A percentile compares a stretch with the other conserved stretches of the same genome.
phyloP scores from a whole-genome alignment of 2,113 vertebrate genomes.

The Myrmophylax atrothorax region DNA sequence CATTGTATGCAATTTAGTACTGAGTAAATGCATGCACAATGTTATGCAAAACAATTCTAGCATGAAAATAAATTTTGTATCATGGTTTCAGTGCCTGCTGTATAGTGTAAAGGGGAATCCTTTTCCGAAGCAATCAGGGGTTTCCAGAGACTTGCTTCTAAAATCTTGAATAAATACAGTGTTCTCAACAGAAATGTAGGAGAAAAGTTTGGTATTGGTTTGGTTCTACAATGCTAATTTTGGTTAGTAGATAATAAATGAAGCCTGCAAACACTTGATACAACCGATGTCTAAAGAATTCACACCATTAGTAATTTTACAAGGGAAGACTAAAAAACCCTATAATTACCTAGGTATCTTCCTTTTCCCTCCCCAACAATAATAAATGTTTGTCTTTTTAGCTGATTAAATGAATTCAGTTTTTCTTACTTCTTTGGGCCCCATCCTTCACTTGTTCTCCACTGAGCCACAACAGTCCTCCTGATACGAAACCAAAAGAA shows the following conservation, averaged over 20 bases:
- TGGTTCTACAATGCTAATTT: constrained; percentile 78
- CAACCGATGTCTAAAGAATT: constrained; percentile 72
- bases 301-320: constrained; percentile 70
- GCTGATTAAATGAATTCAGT: constrained; percentile 72
- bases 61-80: constrained; percentile 99
- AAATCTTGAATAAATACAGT: constrained; percentile 79
- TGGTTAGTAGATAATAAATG: constrained; percentile 69
- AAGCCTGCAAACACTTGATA: constrained; percentile 79
- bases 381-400: constrained; percentile 83
- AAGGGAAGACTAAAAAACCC: constrained; percentile 71
- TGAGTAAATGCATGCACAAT: constrained; percentile 96
- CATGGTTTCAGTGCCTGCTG: constrained; percentile 81
- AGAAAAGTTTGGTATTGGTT: constrained; percentile 79
- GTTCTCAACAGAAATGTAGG: constrained; percentile 79
- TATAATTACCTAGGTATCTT: constrained; percentile 61
- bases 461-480: background rate
- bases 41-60: constrained; percentile 98
- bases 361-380: constrained; percentile 43
- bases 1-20: constrained; percentile 86
- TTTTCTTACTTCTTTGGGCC: constrained; percentile 73
- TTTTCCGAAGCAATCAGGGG: constrained; percentile 77
- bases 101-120: constrained; percentile 83
- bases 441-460: background rate
- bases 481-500: background rate
- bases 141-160: constrained; percentile 78